Conservation (phyloP, 2,888 invertebrate species). For the Liodrosophila aerea region DNA sequence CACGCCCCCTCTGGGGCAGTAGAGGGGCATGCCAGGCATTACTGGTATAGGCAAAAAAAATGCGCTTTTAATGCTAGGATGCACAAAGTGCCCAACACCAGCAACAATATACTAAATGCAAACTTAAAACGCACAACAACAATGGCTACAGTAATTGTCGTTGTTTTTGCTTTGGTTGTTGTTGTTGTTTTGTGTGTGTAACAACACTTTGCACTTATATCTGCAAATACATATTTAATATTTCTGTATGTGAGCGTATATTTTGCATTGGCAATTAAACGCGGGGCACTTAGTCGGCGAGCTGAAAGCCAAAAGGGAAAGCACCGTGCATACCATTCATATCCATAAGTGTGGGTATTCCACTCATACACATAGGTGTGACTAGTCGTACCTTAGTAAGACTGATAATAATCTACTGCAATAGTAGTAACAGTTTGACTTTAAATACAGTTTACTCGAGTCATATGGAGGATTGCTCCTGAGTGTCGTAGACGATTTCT, state of each 20-base stretch:
- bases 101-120: constrained; percentile 44
- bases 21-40: background rate
- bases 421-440: no score
- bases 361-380: no score
- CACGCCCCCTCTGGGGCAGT: constrained; percentile 40
- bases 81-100: constrained; percentile 46
- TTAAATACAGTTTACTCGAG: no score
- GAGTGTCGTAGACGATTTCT: no score
- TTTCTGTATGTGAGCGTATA: constrained; percentile 15
- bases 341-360: no score
- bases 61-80: constrained; percentile 59
- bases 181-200: no score
- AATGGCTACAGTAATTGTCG: constrained; percentile 24
- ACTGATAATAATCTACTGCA: no score
- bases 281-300: constrained; percentile 35
- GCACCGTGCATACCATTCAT: no score
- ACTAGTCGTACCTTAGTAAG: no score
- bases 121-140: constrained; percentile 68
- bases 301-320: constrained; percentile 5
- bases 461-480: no score
- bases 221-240: constrained; percentile 1
- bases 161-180: no score
- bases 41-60: constrained; percentile 21
- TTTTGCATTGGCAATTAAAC: constrained; percentile 79
- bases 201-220: constrained; percentile 4